Conservation (phyloP, 2,113 vertebrate genomes). For the Felis chaus region DNA sequence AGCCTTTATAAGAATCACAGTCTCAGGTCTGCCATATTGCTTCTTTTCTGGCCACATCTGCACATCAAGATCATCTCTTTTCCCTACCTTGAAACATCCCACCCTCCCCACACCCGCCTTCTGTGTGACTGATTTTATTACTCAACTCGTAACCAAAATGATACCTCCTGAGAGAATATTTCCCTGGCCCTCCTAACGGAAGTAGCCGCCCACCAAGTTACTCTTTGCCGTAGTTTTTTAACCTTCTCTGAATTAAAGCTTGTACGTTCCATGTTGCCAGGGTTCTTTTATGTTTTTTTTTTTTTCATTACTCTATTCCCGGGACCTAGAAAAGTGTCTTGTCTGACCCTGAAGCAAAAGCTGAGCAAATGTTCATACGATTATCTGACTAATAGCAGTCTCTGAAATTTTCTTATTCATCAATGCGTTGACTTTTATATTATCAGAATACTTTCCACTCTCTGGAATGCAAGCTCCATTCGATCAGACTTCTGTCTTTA, state of each 20-base stretch:
- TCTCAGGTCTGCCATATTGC: too few relatives aligned
- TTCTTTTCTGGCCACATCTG: background rate
- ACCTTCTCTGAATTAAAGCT: background rate
- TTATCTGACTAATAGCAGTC: background rate
- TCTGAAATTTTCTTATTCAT: background rate
- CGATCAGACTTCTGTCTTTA: background rate
- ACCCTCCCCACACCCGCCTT: background rate
- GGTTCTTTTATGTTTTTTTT: background rate
- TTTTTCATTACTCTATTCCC: background rate
- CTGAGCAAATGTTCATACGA: background rate
- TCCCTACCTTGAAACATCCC: background rate
- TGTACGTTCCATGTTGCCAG: background rate
- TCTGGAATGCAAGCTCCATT: background rate
- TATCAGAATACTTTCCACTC: background rate
- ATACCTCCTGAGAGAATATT: background rate
- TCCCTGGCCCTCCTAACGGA: background rate
- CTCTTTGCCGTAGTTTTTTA: background rate
- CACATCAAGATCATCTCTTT: background rate
- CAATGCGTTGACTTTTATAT: background rate
- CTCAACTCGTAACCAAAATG: background rate
- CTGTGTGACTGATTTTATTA: background rate
- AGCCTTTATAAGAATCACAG: background rate
- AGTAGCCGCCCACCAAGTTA: background rate
- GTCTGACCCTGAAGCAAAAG: background rate
- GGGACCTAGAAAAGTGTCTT: background rate